Evolutionary conservation across 53 echinoderm and acorn worm genomes (phyloP).

Genomic region (Crossaster papposus): DNA sequence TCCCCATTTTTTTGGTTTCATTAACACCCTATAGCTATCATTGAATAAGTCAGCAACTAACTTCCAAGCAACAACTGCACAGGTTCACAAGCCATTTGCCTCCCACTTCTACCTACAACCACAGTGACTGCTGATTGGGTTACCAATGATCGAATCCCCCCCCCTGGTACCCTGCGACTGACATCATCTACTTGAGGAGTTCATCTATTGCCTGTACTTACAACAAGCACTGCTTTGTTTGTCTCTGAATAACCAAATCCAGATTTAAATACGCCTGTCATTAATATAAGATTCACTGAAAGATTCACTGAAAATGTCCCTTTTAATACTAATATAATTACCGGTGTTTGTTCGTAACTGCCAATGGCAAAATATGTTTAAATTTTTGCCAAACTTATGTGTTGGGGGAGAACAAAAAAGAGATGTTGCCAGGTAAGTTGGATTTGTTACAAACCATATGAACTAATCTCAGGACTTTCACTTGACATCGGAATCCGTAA

Average conservation of each 20-base stretch:
- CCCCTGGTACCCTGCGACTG: slow-evolving; percentile 32
- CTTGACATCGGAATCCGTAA: background rate
- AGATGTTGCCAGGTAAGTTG: background rate
- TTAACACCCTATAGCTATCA: slow-evolving; percentile 65
- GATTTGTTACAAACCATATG: background rate
- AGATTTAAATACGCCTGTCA: slow-evolving; percentile 37
- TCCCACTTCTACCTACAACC: slow-evolving; percentile 36
- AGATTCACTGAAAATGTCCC: slow-evolving; percentile 6
- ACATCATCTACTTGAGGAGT: slow-evolving; percentile 21
- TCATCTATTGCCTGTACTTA: slow-evolving; percentile 44
- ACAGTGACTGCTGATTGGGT: slow-evolving; percentile 43
- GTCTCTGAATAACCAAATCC: slow-evolving; percentile 51
- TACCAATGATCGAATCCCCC: slow-evolving; percentile 41
- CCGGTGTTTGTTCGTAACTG: slow-evolving; percentile 32
- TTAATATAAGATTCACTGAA: slow-evolving; percentile 28
- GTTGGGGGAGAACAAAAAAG: background rate
- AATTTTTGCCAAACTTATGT: background rate
- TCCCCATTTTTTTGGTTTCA: slow-evolving; percentile 65
- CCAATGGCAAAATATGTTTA: background rate
- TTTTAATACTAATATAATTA: slow-evolving; percentile 32
- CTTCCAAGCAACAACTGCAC: slow-evolving; percentile 45
- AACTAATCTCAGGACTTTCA: background rate
- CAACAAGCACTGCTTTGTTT: slow-evolving; percentile 26
- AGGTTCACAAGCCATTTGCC: slow-evolving; percentile 43
- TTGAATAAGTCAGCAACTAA: slow-evolving; percentile 63